Evolutionary conservation across 2,113 vertebrate species (phyloP).

Genomic region (Hypomesus transpacificus): DNA sequence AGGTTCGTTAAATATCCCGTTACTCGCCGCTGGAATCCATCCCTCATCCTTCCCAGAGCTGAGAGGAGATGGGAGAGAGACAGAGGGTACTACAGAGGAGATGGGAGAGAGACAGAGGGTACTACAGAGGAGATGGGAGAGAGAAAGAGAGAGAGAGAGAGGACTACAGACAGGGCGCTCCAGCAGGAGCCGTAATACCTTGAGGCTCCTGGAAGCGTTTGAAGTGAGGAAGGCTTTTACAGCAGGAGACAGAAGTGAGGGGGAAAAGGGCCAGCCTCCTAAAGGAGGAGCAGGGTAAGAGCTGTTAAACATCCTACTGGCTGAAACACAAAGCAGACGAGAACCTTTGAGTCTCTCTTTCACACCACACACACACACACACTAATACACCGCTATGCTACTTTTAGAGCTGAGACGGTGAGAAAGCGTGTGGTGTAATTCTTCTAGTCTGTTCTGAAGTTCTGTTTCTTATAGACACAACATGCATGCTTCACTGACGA

Average conservation of each 20-base stretch:
- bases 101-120: too few species aligned
- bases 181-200: constrained; percentile 30
- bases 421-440: constrained; percentile 14
- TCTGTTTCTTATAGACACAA: constrained; percentile 45
- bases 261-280: constrained; percentile 7
- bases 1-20: constrained; percentile 54
- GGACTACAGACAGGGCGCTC: constrained; percentile 18
- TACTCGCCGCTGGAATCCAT: constrained; percentile 42
- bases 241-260: constrained; percentile 18
- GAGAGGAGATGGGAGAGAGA: not conserved
- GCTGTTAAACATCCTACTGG: constrained; percentile 13
- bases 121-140: not conserved
- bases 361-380: constrained; percentile 5
- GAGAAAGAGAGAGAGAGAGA: constrained; percentile 25
- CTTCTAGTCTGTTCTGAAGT: constrained; percentile 33
- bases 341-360: not conserved
- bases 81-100: not conserved
- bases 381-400: not conserved
- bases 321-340: not conserved
- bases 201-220: constrained; percentile 36
- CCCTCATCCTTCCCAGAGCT: constrained; percentile 22
- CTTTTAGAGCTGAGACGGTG: not conserved
- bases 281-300: constrained; percentile 30
- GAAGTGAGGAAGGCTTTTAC: constrained; percentile 43
- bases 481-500: constrained; percentile 56